These are phyloP conservation scores for Enchytraeus crypticus DNA, from an alignment of 2,888 invertebrate genomes.

Conservation along the genomic window DNA sequence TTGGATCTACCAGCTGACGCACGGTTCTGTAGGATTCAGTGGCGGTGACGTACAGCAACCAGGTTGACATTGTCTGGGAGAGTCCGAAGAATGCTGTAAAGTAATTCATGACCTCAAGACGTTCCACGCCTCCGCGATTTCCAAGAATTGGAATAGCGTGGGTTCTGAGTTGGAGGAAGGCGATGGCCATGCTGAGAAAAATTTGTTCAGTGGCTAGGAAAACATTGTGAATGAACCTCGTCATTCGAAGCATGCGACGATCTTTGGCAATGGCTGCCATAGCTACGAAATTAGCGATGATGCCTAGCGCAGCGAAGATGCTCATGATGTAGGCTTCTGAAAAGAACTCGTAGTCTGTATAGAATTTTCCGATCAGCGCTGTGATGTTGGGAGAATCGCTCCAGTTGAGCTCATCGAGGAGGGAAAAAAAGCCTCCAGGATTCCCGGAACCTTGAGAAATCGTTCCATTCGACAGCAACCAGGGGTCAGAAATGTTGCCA, in stretches of 20 bases:
- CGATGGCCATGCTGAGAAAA: slow-evolving; percentile 5
- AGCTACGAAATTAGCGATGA: slow-evolving; percentile 8
- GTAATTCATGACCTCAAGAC: slow-evolving; percentile 8
- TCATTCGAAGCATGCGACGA: not conserved
- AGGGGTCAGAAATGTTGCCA: too few relatives aligned
- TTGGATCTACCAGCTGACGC: slow-evolving; percentile 2
- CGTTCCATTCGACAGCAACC: too few relatives aligned
- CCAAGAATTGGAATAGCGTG: not conserved
- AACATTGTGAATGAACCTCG: slow-evolving; percentile 3
- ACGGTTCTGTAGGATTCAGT: slow-evolving; percentile 10
- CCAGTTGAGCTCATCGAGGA: not conserved
- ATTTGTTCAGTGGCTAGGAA: slow-evolving; percentile 7
- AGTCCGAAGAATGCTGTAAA: slow-evolving; percentile 4
- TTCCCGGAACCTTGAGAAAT: too few relatives aligned
- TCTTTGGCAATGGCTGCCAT: slow-evolving; percentile 7
- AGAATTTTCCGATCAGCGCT: not conserved
- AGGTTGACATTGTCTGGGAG: slow-evolving; percentile 15
- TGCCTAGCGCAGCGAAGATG: slow-evolving; percentile 8
- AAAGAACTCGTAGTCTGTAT: slow-evolving; percentile 2
- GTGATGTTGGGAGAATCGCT: not conserved
- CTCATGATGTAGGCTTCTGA: slow-evolving; percentile 11
- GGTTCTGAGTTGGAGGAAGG: not conserved
- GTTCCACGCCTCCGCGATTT: not conserved
- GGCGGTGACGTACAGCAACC: slow-evolving; percentile 18
- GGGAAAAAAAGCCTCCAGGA: too few relatives aligned